Base-by-base conservation (phyloP, 1,140 invertebrate species). In the Schlechtendalia chinensis region DNA sequence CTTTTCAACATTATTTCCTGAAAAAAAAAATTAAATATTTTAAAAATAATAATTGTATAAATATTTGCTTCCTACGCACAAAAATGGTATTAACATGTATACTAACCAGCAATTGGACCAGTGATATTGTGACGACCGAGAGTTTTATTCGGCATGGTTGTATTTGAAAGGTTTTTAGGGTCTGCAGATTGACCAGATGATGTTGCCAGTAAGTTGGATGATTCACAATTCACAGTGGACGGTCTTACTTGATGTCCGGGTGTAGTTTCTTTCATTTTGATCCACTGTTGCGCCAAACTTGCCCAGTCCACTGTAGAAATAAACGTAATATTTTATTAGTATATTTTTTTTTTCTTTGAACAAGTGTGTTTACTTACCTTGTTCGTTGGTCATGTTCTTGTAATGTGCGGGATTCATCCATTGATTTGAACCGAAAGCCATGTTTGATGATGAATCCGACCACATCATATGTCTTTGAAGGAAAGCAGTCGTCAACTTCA, bases 241-340 rank as follows among this genome's bases (percentile, higher is more conserved):
- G 88, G 86, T 22, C 88, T 88, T 81, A 88, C 82, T 32, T 87
- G 84, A 56, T 80, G 65, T 74, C 56, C 79, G 39, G 87, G 86
- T 39, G 85, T 84, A 59, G 86, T 89, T 85, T 96, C 94, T 84
- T 96, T 96, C 94, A 97, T 97, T 85, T 94, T 93, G 82, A 98
- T 98, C 96, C 96, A 98, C 90, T 98, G 96, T 84, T 98, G 96
- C 22, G 96, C 96, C 82, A 98, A 86, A 77, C 93, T 91, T 47
- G 95, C 96, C 96, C 96, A 98, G 86, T 98, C 96, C 77, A 98
- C 96, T 90, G 32, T 39, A 84, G 45, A 86, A 86, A 83, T 3
- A 39, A n/a, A n/a, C n/a, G n/a, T 8, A 39, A 4, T 39, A 39
- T 39, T 39, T 4, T 39, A 39, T 39, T 39, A 39, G 32, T 3